Percentiles rank a stretch among this genome's conserved stretches.
Evolutionary conservation across 2,888 invertebrate species (phyloP).

Genomic region (Poecilobothrus nobilitatus): DNA sequence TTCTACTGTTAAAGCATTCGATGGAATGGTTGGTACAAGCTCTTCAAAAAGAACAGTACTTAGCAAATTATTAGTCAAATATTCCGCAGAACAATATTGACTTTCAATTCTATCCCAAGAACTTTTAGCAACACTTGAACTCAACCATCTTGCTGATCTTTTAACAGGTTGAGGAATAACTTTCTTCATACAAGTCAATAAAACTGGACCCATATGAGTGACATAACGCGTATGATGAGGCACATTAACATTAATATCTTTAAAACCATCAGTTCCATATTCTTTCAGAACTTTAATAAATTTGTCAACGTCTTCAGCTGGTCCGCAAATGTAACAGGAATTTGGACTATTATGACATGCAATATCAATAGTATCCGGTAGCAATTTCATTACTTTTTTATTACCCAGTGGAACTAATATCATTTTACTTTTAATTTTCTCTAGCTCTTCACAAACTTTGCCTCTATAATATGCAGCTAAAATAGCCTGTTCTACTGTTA

Average conservation of each 20-base stretch:
- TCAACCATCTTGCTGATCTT: conserved; percentile 72
- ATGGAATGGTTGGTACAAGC: conserved; percentile 52
- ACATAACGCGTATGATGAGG: conserved; percentile 86
- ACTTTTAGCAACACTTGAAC: conserved; percentile 65
- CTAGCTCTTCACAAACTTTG: conserved; percentile 60
- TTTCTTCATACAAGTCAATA: conserved; percentile 55
- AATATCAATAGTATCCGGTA: conserved; percentile 69
- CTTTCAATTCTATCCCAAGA: conserved; percentile 62
- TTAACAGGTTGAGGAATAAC: conserved; percentile 58
- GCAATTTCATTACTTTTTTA: conserved; percentile 48
- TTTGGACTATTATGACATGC: conserved; percentile 83
- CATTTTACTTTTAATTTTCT: conserved; percentile 71
- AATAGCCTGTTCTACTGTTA: conserved; percentile 80
- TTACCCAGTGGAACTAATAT: conserved; percentile 71
- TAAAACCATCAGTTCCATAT: conserved; percentile 69
- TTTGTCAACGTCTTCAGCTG: conserved; percentile 55
- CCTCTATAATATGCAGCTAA: conserved; percentile 77
- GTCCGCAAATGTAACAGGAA: conserved; percentile 86
- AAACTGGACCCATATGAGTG: conserved; percentile 54
- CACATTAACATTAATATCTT: conserved; percentile 78
- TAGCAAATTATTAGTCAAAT: conserved; percentile 77
- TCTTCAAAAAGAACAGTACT: conserved; percentile 54
- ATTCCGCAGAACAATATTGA: conserved; percentile 65
- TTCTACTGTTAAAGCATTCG: conserved; percentile 57
- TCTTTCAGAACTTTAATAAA: conserved; percentile 59